Conservation (phyloP, 2,797 vertebrate genomes). For the Etheostoma nigrum region DNA sequence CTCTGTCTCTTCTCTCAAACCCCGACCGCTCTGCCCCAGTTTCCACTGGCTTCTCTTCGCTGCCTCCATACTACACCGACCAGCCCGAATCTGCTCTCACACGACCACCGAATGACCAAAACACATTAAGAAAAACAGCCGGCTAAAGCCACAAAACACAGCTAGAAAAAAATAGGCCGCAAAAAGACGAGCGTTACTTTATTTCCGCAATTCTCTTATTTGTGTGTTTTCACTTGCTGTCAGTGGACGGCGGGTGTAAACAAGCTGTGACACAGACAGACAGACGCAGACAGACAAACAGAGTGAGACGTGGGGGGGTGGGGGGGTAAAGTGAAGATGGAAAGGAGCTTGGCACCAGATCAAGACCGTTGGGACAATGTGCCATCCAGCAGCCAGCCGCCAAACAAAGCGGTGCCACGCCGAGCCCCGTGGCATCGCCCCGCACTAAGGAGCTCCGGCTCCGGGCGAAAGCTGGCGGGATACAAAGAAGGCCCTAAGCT, state of each 20-base stretch:
- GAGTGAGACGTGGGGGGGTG: slow-evolving; percentile 39
- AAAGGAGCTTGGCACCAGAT: slow-evolving; percentile 88
- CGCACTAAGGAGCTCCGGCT: slow-evolving; percentile 34
- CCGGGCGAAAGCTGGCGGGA: slow-evolving; percentile 9
- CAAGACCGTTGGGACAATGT: slow-evolving; percentile 88
- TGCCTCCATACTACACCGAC: background rate
- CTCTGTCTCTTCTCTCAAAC: slow-evolving; percentile 35
- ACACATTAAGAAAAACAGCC: too few relatives aligned
- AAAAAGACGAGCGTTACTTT: slow-evolving; percentile 11
- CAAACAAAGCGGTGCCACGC: slow-evolving; percentile 81
- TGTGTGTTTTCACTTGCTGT: slow-evolving; percentile 32
- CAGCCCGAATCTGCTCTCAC: background rate
- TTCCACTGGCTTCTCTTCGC: slow-evolving; percentile 31
- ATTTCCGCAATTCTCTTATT: background rate
- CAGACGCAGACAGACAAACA: slow-evolving; percentile 28
- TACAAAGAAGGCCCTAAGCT: slow-evolving; percentile 54
- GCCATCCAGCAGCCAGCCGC: slow-evolving; percentile 81
- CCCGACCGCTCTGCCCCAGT: slow-evolving; percentile 44
- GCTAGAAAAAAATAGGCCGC: background rate
- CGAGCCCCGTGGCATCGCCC: slow-evolving; percentile 51
- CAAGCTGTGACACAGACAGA: slow-evolving; percentile 55
- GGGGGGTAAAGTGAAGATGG: slow-evolving; percentile 53
- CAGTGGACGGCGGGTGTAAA: slow-evolving; percentile 44
- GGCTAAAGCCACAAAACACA: background rate
- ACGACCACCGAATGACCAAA: background rate